phyloP scores from a whole-genome alignment of 2,113 vertebrate genomes.

The Trinectes maculatus region DNA sequence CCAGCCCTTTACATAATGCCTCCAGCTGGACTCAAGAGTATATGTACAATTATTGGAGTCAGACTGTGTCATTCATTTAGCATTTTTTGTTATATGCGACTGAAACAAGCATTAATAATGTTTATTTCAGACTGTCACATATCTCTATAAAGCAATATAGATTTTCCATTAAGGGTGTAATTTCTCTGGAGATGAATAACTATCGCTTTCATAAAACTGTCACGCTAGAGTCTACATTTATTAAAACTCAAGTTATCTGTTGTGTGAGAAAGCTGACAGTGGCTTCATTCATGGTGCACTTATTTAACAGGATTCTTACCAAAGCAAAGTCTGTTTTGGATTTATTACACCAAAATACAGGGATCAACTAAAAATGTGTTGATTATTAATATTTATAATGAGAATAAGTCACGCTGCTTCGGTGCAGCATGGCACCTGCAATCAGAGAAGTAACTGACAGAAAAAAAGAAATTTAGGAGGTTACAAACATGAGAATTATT shows the following conservation, averaged over 20 bases:
- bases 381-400: conserved; percentile 36
- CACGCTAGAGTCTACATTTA: conserved; percentile 6
- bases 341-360: conserved; percentile 22
- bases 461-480: conserved; percentile 34
- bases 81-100: not conserved
- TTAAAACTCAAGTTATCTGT: conserved; percentile 5
- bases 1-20: not conserved
- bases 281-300: not conserved
- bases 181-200: not conserved
- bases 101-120: not conserved
- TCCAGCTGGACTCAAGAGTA: not conserved
- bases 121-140: not conserved
- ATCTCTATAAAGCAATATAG: not conserved
- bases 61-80: not conserved
- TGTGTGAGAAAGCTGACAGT: not conserved
- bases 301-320: not conserved
- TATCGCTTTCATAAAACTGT: conserved; percentile 27
- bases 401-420: conserved; percentile 16
- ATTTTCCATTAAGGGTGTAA: not conserved
- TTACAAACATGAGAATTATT: conserved; percentile 32
- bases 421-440: not conserved
- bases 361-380: conserved; percentile 28
- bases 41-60: not conserved
- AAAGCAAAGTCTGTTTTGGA: not conserved
- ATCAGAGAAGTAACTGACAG: conserved; percentile 41